phyloP scores from a whole-genome alignment of 2,797 vertebrate species.

The Pangasius krempfi region DNA sequence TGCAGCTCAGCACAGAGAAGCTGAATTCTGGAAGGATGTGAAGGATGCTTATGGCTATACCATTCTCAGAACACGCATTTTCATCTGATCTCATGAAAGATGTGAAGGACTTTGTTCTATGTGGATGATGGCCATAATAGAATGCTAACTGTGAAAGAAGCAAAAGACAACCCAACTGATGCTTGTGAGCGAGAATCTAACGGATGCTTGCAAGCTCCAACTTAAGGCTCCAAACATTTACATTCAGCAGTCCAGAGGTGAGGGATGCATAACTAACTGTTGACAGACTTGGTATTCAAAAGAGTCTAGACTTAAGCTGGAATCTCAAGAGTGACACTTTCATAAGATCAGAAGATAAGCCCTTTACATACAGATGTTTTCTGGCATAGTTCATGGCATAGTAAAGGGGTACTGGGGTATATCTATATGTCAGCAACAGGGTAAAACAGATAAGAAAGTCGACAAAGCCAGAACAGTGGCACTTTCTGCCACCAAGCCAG shows the following conservation, averaged over 20 bases:
- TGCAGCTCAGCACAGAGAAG: background rate
- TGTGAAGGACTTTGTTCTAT: background rate
- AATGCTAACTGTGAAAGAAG: background rate
- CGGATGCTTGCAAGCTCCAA: background rate
- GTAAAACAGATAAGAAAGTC: background rate
- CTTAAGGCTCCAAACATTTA: background rate
- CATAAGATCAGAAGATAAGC: background rate
- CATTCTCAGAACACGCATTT: background rate
- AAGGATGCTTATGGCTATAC: background rate
- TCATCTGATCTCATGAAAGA: background rate
- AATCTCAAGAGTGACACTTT: background rate
- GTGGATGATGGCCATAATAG: background rate
- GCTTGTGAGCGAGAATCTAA: background rate
- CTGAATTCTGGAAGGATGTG: background rate
- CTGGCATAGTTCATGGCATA: background rate
- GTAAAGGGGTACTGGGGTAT: background rate
- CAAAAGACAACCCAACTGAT: background rate
- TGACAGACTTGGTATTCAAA: background rate
- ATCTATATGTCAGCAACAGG: background rate
- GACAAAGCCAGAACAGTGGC: background rate
- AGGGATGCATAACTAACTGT: background rate
- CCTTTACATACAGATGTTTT: background rate
- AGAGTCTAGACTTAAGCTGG: background rate
- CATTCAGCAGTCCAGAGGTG: background rate
- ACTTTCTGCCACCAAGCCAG: background rate